Base-by-base conservation (phyloP, 2,797 vertebrate genomes). In the Thripadectes ignobilis region DNA sequence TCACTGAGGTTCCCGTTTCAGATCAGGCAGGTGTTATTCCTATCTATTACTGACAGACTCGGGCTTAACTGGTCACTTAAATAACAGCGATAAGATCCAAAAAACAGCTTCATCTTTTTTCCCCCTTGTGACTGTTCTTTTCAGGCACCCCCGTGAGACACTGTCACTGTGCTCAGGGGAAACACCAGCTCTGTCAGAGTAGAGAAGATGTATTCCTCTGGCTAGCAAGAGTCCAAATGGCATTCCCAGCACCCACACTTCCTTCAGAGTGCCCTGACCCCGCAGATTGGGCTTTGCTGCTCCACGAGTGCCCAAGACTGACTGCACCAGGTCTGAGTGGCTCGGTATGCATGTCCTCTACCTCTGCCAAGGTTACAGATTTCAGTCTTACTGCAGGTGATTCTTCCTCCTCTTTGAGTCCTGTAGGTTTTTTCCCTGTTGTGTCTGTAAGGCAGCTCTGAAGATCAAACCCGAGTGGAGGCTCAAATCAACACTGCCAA, bases 41-140 rank as follows among this genome's bases (percentile, higher is more conserved):
- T 92, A 85, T 94, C 96, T 95, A 49, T 85, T 77, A 61, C 77
- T 63, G 66, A 46, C 83, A 93, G 85, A 38, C 86, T 74, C 66
- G 19, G 58, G 51, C 69, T 93, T 89, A 89, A 91, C 85, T 34
- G 41, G 80, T 76, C 83, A 73, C 87, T 94, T 72, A 79, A 89
- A 79, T 63, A 88, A 82, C 19, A 26, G 16, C 0, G 32, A 73
- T 65, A 87, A 91, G 54, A 78, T 80, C 91, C 58, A 69, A 77
- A 86, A 41, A 26, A 48, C 45, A 51, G 65, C 65, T 91, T 85
- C 73, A 74, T 76, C 43, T 62, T 85, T 57, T n/a, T 38, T 67
- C 22, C 55, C 32, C 5, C 15, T 16, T 24, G 36, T 30, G 54
- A 68, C 65, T 85, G 32, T 51, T 12, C 2, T 54, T 32, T 54